Conservation (phyloP, 2,888 invertebrate species). For the Lobophora halterata region DNA sequence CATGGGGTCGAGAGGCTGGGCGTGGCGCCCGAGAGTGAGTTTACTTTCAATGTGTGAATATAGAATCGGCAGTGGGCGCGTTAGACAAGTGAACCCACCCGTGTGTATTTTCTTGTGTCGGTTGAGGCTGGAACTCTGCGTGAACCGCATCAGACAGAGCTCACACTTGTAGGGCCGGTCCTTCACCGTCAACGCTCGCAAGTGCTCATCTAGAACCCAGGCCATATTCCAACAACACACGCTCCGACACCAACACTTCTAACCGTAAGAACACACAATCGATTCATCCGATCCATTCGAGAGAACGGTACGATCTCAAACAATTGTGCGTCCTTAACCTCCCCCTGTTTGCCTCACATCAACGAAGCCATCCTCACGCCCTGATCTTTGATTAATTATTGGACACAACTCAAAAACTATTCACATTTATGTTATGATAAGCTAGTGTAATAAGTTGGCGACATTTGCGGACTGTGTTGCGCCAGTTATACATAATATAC, state of each 20-base stretch:
- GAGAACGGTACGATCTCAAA: conserved; percentile 16
- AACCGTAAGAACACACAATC: conserved; percentile 55
- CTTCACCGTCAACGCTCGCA: conserved; percentile 78
- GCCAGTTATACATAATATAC: conserved; percentile 52
- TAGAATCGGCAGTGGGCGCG: conserved; percentile 50
- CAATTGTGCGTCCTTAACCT: conserved; percentile 66
- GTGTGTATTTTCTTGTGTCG: conserved; percentile 87
- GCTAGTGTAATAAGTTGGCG: conserved; percentile 28
- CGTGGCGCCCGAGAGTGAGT: conserved; percentile 22
- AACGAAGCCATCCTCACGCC: conserved; percentile 71
- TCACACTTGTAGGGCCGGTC: conserved; percentile 84
- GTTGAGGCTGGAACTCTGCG: conserved; percentile 86
- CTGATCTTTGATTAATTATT: conserved; percentile 59
- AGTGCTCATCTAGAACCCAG: conserved; percentile 79
- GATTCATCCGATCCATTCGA: conserved; percentile 32
- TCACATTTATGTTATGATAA: conserved; percentile 65
- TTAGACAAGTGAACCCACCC: conserved; percentile 69
- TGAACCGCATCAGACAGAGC: conserved; percentile 85
- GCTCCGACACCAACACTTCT: conserved; percentile 37
- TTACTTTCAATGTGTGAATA: conserved; percentile 35
- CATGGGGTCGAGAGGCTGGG: conserved; percentile 31
- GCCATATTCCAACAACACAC: conserved; percentile 62
- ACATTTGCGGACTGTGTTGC: conserved; percentile 53
- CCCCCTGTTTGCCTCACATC: conserved; percentile 76
- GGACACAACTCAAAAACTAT: conserved; percentile 79